These are phyloP conservation scores for Aplochiton taeniatus DNA, from an alignment of 2,797 vertebrate genomes.

Conservation along the genomic window DNA sequence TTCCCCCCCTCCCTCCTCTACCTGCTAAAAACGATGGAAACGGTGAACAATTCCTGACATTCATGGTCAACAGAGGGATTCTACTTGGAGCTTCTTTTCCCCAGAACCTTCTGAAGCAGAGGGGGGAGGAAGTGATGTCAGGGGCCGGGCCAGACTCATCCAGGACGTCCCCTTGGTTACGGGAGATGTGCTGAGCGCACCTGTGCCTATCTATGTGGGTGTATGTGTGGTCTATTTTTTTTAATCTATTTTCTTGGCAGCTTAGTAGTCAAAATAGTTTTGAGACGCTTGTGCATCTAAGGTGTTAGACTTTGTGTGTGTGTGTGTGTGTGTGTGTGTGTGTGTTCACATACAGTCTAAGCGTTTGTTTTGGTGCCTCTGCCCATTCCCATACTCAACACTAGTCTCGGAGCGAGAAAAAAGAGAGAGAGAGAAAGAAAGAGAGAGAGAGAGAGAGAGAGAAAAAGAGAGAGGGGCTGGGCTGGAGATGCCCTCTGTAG, in stretches of 20 bases:
- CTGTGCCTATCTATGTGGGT: background rate
- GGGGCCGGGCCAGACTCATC: no score
- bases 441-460: no score
- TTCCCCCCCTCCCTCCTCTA: no score
- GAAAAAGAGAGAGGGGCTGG: background rate
- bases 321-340: constrained; percentile 5
- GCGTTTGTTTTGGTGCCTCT: no score
- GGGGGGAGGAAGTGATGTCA: constrained; percentile 13
- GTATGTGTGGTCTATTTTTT: background rate
- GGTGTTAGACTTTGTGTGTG: background rate
- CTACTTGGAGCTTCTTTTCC: constrained; percentile 37
- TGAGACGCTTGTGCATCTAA: background rate
- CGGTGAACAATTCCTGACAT: no score
- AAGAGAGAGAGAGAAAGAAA: no score
- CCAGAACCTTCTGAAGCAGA: constrained; percentile 25
- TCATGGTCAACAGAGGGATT: no score
- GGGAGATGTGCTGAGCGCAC: background rate
- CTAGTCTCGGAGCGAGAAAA: no score
- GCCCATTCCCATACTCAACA: no score
- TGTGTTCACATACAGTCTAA: constrained; percentile 2
- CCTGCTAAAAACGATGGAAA: no score
- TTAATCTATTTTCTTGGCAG: no score
- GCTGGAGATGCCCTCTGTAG: background rate
- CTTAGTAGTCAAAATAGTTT: no score
- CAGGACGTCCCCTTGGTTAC: background rate